Base-by-base conservation (phyloP, 2,888 invertebrate genomes). In the Netelia virgata region DNA sequence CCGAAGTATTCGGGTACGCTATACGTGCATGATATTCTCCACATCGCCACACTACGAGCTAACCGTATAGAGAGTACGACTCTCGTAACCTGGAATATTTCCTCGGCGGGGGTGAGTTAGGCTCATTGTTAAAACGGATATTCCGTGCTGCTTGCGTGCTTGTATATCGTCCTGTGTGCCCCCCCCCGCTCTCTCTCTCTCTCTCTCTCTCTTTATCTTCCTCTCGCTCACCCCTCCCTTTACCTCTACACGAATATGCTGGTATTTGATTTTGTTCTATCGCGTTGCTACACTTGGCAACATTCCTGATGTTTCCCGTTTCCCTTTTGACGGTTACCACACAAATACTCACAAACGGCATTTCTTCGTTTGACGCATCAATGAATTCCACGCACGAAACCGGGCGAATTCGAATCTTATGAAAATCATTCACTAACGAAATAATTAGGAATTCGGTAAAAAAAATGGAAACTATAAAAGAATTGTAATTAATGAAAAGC, bases 91-190 rank as follows among this genome's bases (percentile, higher is more conserved):
- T 73, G 68, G 53, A 83, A 79, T 79, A 79, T 75, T 68, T 75
- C 73, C 41, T 23, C 1, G 55, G 11, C 41, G 70, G 50, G 59
- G 76, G 64, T 69, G 69, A 43, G 55, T 72, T 28, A 61, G 89
- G 88, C 91, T 91, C 91, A 92, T 92, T 92, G 90, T 88, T 92
- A 92, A 92, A 92, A 92, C 92, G 92, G 92, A 92, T 91, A 91
- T 92, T 91, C 91, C 92, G 92, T 91, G 91, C 90, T 90, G 90
- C 90, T 89, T 90, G 90, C 83, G 90, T 88, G 83, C 69, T 85
- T 82, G 73, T 79, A 85, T 88, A 89, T 88, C 86, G 86, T 88
- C 83, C 81, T 79, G 84, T 78, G 61, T 75, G 43, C 66, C n/a
- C 55, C 50, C 53, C 43, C 72, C 41, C 72, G 80, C 41, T 18